Evolutionary conservation across 2,113 vertebrate species (phyloP), one percentile per base, ranked within the genome.

Genomic region (Thalassarche chlororhynchos): DNA sequence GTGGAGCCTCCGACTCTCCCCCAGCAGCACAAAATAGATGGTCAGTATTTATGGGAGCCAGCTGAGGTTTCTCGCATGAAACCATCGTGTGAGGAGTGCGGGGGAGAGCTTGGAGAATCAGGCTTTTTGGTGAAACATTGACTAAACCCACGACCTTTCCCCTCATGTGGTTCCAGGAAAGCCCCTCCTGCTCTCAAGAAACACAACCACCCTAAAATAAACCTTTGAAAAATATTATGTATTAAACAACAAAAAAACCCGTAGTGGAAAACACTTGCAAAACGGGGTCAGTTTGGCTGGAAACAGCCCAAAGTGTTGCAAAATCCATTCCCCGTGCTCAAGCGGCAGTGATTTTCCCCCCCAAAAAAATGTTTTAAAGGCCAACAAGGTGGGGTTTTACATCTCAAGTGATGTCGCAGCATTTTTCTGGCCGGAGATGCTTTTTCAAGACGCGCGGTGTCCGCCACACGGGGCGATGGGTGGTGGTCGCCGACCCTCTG

Each of bases 401-500:
- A 13, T 20, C 40, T 46, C 31, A 9, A 52, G 69, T 0, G 1
- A 21, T 6, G 36, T 16, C 0, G 0, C 16, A 6, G 1, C 4
- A 0, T 47, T 92, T 71, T 55, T 3, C 36, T 31, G 76, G 10
- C 44, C 25, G 49, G 54, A 36, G 31, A 7, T 5, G 2, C 17
- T 44, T 36, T 52, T n/a, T 19, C 17, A 8, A 28, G 44, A 34
- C 1, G 2, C 0, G 4, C 2, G 4, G 34, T 64, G 57, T 28
- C 65, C 3, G 0, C 0, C 4, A 8, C 49, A 2, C 0, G 7
- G n/a, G 51, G 32, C 12, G 3, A 1, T 3, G 49, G 6, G 14
- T 18, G 70, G 18, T 9, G 14, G 8, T 28, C 25, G 2, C 60
- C 2, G 5, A 54, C 31, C 2, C 25, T 80, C n/a, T 0, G 0